phyloP scores from a whole-genome alignment of 2,113 vertebrate species.

The Leptodactylus fuscus region DNA sequence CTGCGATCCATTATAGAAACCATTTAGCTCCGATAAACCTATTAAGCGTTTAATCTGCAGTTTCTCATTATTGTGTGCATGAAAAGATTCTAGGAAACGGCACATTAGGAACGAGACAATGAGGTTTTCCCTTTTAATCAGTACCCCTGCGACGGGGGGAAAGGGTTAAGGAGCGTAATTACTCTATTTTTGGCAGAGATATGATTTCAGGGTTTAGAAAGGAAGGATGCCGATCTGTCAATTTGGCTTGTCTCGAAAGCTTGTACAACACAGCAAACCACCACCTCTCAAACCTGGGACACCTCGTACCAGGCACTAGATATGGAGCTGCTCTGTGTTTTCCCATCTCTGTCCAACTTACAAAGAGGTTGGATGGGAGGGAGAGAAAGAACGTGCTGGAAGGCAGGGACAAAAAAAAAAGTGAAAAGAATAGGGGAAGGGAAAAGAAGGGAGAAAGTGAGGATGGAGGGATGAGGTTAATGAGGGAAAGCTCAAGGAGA shows the following conservation, averaged over 20 bases:
- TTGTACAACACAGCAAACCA: conserved; percentile 12
- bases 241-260: neutral
- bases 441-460: neutral
- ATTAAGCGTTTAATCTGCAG: neutral
- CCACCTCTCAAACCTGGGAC: conserved; percentile 49
- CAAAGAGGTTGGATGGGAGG: neutral
- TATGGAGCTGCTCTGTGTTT: conserved; percentile 2
- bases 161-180: conserved; percentile 24
- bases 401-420: conserved; percentile 1
- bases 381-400: conserved; percentile 24
- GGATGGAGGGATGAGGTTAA: conserved; percentile 15
- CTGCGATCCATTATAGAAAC: neutral
- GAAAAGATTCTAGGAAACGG: neutral
- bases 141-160: too few relatives aligned
- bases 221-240: conserved; percentile 27
- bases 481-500: neutral
- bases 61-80: neutral
- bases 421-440: neutral
- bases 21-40: conserved; percentile 13
- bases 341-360: conserved; percentile 38
- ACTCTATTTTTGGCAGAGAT: conserved; percentile 39
- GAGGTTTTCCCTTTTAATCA: neutral
- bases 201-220: conserved; percentile 35
- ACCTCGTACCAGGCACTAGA: conserved; percentile 55
- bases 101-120: conserved; percentile 10